Evolutionary conservation across 2,113 vertebrate genomes (phyloP), one percentile per base, ranked within the genome.

Genomic region (Tupaia tana): DNA sequence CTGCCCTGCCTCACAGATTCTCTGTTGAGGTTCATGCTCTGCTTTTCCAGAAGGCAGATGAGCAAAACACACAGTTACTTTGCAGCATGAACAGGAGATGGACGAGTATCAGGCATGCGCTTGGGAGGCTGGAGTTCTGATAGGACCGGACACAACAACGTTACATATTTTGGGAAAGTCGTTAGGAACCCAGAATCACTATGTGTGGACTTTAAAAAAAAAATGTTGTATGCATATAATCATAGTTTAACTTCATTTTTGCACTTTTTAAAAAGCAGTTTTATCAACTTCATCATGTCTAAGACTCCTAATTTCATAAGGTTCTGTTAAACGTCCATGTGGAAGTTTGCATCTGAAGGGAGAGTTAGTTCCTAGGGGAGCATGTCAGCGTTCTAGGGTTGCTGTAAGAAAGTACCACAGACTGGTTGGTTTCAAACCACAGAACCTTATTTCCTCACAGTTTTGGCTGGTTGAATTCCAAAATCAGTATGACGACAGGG

Each of bases 1-100:
- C 14, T 59, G 34, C 12, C 9, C 7, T 16, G 8, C 19, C 29
- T 22, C 12, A 54, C 1, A 11, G 3, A 0, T 10, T 59, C 52
- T 67, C 10, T 73, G 7, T 8, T 9, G 78, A 86, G 31, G 8
- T 2, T 16, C 18, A 52, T 14, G 7, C n/a, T 31, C 15, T 19
- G 20, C 27, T 77, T 54, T 34, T 14, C 24, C n/a, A 9, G 6
- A 15, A 25, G 8, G 58, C 6, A 22, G 74, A 64, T 2, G 13
- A 34, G 59, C 8, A 54, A 22, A 3, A 27, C 2, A 24, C 12
- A 1, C 27, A 22, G 0, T 59, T 31, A 34, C 4, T 29, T 63
- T 31, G 18, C 34, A 54, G 3, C 0, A 18, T 27, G n/a, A 75
- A 9, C 1, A 24, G 2, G 8, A 90, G 67, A 74, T 3, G 1